These are phyloP conservation scores for Galemys pyrenaicus DNA, from an alignment of 2,113 vertebrate genomes.

Conservation along the genomic window DNA sequence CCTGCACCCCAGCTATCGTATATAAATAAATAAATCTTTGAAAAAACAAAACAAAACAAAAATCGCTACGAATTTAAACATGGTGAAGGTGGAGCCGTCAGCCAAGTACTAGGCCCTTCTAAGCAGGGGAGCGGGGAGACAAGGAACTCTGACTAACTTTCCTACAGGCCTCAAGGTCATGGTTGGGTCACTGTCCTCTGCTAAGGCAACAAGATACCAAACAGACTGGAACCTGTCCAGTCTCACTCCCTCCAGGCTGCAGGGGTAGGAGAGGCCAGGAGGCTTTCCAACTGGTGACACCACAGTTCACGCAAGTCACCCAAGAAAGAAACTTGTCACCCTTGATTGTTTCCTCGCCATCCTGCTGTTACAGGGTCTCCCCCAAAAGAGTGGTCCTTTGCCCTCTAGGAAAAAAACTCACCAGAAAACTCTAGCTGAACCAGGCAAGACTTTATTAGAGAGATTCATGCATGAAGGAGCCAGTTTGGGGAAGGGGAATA, in stretches of 20 bases:
- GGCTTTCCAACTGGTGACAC: background rate
- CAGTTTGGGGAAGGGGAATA: too few relatives aligned
- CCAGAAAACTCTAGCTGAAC: too few relatives aligned
- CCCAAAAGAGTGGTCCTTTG: too few relatives aligned
- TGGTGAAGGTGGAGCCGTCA: background rate
- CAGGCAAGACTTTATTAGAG: too few relatives aligned
- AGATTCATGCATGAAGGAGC: too few relatives aligned
- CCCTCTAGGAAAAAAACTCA: too few relatives aligned
- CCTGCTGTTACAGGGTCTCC: too few relatives aligned
- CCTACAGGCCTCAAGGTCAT: background rate
- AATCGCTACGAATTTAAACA: background rate
- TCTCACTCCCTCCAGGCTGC: background rate
- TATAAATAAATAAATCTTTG: too few relatives aligned
- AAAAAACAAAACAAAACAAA: too few relatives aligned
- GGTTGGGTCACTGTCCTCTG: background rate
- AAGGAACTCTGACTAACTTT: background rate
- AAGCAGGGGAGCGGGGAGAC: background rate
- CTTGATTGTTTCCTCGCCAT: background rate
- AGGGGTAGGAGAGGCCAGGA: background rate
- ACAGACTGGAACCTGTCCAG: background rate
- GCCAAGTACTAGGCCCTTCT: background rate
- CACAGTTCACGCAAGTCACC: background rate
- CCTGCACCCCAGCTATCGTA: too few relatives aligned
- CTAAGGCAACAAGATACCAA: background rate
- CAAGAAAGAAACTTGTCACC: background rate